A percentile compares a stretch with the other conserved stretches of the same genome.
These are phyloP conservation scores for Hyphantria cunea DNA, from an alignment of 1,140 invertebrate genomes.

Conservation along the genomic window DNA sequence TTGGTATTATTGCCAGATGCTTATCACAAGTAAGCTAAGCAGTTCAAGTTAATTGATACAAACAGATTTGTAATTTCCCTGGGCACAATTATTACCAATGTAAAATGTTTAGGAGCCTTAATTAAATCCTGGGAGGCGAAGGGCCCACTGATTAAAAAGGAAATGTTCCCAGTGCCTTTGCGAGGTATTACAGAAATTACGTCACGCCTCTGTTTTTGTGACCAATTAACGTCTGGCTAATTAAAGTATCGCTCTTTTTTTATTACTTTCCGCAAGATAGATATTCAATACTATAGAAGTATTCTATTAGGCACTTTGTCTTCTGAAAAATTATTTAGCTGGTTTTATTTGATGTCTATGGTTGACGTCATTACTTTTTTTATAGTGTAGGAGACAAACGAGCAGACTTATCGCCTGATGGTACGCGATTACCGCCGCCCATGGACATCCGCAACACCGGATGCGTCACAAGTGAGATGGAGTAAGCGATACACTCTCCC, in stretches of 20 bases:
- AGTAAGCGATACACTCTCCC: no score
- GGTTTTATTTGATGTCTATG: no score
- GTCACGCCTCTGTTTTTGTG: constrained; percentile 39
- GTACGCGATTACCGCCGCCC: no score
- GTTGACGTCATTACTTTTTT: no score
- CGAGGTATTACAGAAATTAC: constrained; percentile 53
- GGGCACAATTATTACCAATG: constrained; percentile 62
- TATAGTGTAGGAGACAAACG: no score
- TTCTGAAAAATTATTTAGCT: neutral
- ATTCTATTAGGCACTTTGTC: constrained; percentile 6
- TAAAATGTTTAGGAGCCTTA: constrained; percentile 61
- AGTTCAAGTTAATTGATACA: constrained; percentile 49
- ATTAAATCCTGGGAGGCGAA: constrained; percentile 59
- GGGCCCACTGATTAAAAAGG: constrained; percentile 59
- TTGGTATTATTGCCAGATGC: constrained; percentile 9
- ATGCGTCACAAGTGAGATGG: no score
- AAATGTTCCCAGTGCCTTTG: constrained; percentile 44
- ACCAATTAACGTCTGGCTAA: constrained; percentile 33
- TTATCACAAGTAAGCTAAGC: constrained; percentile 28
- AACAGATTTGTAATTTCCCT: constrained; percentile 49
- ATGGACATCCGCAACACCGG: no score
- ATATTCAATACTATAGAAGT: constrained; percentile 8
- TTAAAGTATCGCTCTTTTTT: constrained; percentile 35
- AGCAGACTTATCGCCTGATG: no score
- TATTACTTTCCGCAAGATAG: constrained; percentile 29